Base-by-base conservation (phyloP, 2,113 vertebrate genomes). In the Mirounga angustirostris region DNA sequence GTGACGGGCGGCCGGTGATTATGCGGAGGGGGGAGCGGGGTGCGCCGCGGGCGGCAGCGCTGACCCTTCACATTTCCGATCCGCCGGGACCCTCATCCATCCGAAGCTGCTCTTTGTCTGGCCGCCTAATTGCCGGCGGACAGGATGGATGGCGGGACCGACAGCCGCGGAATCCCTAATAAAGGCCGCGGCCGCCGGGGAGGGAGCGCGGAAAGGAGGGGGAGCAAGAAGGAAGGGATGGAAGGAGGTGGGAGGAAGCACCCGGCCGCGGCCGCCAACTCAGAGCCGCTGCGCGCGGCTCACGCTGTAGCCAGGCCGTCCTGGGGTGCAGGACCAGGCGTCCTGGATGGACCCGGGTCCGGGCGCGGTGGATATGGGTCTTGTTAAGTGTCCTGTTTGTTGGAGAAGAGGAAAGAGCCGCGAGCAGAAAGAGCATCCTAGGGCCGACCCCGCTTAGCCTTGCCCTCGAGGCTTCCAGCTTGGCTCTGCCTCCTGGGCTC, bases 141-240 rank as follows among this genome's bases (percentile, higher is more conserved):
- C 96, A 98, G 98, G 98, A 98, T 98, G 98, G 98, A 98, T 99
- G 98, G 98, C 98, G 98, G 95, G 96, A 98, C 98, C 97, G 98
- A 98, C 98, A 96, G 97, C 98, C 98, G 94, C 98, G 98, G 98
- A 98, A 99, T 99, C 98, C 98, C 93, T 99, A 99, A 99, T 99
- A 99, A 99, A 99, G 97, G 98, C 98, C 98, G 98, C 98, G 98
- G 98, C 98, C 98, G 98, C 98, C 86, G 98, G 98, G 98, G 98
- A 99, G 98, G 98, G 96, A 98, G 97, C 52, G 71, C 65, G 33
- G 82, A 43, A 86, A 94, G 97, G 96, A 97, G 98, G 96, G 97
- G 97, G 97, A 97, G 97, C 79, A 59, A 85, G 91, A 65, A 67
- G 50, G 85, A 94, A 96, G 79, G 61, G 63, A 93, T 65, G 91